Percentiles rank a stretch among this genome's conserved stretches.
These are phyloP conservation scores for Megaceryle maxima DNA, from an alignment of 2,113 vertebrate species.

Conservation along the genomic window DNA sequence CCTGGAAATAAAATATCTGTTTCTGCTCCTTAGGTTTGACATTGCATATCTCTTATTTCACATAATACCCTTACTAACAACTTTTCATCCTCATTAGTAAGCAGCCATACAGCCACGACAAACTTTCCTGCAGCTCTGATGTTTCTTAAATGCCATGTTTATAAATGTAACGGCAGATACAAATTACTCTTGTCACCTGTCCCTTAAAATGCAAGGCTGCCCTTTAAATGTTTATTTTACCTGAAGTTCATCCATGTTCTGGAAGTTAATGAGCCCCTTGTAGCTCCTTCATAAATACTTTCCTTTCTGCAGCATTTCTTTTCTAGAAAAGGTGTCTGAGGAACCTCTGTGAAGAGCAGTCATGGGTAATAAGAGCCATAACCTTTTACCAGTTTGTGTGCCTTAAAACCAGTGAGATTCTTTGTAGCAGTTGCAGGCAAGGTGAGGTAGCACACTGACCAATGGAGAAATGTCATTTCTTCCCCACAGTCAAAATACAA, in stretches of 20 bases:
- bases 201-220: slow-evolving; percentile 35
- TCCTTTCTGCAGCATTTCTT: not conserved
- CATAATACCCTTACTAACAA: not conserved
- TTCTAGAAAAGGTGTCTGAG: not conserved
- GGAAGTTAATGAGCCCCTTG: slow-evolving; percentile 9
- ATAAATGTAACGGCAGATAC: slow-evolving; percentile 35
- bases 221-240: slow-evolving; percentile 55
- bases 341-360: not conserved
- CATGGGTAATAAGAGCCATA: not conserved
- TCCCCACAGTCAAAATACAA: not conserved
- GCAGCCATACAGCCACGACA: not conserved
- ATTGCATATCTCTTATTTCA: not conserved
- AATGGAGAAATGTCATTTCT: not conserved
- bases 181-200: slow-evolving; percentile 37
- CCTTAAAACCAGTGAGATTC: not conserved
- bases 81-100: slow-evolving; percentile 34
- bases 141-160: slow-evolving; percentile 42
- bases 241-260: slow-evolving; percentile 3
- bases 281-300: not conserved
- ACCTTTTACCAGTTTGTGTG: not conserved
- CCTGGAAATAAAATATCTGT: not conserved
- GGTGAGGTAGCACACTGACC: not conserved
- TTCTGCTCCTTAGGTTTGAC: not conserved
- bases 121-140: not conserved
- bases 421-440: not conserved